Evolutionary conservation across 2,797 vertebrate species (phyloP).

Genomic region (Fringilla coelebs): DNA sequence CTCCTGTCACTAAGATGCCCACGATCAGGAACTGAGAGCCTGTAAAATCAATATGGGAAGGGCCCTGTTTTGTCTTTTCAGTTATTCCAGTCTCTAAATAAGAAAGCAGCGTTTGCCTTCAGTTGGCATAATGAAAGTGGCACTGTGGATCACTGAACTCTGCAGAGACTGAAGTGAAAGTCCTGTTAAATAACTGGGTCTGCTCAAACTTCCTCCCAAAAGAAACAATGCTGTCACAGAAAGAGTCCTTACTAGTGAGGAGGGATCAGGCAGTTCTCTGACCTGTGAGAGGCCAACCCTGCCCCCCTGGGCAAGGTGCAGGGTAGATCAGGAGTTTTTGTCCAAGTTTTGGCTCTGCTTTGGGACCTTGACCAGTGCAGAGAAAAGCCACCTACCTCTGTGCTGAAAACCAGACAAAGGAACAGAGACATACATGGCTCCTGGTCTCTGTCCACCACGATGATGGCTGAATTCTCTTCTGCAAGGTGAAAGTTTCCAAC

Average conservation of each 20-base stretch:
- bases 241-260: not conserved
- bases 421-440: not conserved
- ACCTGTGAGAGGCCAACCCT: not conserved
- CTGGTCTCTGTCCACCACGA: not conserved
- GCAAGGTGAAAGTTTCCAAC: constrained; percentile 37
- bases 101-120: not conserved
- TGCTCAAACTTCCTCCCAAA: not conserved
- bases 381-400: not conserved
- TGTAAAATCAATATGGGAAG: not conserved
- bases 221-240: not conserved
- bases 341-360: not conserved
- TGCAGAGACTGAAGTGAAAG: not conserved
- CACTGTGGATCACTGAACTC: not conserved
- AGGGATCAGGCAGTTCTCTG: not conserved
- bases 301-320: not conserved
- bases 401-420: not conserved
- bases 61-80: not conserved
- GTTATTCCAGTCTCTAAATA: not conserved
- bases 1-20: not conserved
- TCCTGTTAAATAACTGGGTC: not conserved
- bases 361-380: not conserved
- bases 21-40: not conserved
- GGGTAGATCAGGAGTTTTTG: rapidly evolving
- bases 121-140: not conserved
- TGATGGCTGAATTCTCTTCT: constrained; percentile 31